Evolutionary conservation across 1,140 invertebrate species (phyloP).

Genomic region (Cotesia glomerata): DNA sequence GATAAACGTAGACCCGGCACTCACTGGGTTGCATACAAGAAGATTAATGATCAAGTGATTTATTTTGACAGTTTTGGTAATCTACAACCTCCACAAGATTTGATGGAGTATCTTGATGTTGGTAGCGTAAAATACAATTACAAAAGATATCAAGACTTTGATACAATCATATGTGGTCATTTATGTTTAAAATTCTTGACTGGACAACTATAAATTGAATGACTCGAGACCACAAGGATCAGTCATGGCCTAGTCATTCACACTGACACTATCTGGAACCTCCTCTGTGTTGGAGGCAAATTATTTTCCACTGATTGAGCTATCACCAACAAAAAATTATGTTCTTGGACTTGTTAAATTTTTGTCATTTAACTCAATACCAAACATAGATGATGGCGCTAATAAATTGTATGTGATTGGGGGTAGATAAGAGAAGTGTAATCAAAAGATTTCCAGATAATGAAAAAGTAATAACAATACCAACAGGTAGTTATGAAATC

Average conservation of each 20-base stretch:
- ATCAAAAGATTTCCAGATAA: slow-evolving; percentile 17
- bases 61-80: slow-evolving; percentile 45
- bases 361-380: too few species aligned
- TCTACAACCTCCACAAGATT: slow-evolving; percentile 34
- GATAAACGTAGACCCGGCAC: too few species aligned
- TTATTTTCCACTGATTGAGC: slow-evolving; percentile 36
- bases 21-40: slow-evolving; percentile 46
- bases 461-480: slow-evolving; percentile 42
- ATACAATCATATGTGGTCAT: too few species aligned
- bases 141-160: too few species aligned
- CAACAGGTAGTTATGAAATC: slow-evolving; percentile 49
- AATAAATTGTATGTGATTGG: too few species aligned
- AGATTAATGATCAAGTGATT: slow-evolving; percentile 32
- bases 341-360: too few species aligned
- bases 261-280: slow-evolving; percentile 28
- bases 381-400: too few species aligned
- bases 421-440: slow-evolving; percentile 21
- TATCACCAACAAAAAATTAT: slow-evolving; percentile 29
- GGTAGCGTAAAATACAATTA: too few species aligned
- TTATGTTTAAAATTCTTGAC: too few species aligned
- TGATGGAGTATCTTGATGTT: slow-evolving; percentile 33
- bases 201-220: too few species aligned
- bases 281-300: slow-evolving; percentile 32
- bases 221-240: not conserved
- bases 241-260: slow-evolving; percentile 25